A percentile compares a stretch with the other conserved stretches of the same genome.
Conservation (phyloP, 2,888 invertebrate genomes). For the Andrena chrysosceles region DNA sequence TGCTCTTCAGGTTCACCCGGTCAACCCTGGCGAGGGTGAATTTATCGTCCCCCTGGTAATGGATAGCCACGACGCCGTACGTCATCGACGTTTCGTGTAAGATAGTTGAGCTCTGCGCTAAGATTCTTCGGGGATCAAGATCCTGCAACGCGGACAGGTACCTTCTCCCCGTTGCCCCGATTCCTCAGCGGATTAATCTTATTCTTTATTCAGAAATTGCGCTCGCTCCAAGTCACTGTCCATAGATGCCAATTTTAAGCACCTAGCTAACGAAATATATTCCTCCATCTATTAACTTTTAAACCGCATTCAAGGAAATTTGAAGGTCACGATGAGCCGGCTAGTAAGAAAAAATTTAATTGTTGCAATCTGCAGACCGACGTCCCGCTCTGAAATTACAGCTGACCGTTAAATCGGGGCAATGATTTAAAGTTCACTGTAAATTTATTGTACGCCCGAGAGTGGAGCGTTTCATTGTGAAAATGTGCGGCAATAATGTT, state of each 20-base stretch:
- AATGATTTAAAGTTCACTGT: slow-evolving; percentile 24
- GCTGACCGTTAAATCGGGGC: slow-evolving; percentile 23
- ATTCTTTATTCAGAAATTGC: too few species aligned
- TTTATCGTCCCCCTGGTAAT: slow-evolving; percentile 74
- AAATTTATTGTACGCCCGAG: slow-evolving; percentile 15
- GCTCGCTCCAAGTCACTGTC: too few species aligned
- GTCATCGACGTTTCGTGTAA: slow-evolving; percentile 72
- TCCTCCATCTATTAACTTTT: too few species aligned
- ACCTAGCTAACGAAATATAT: too few species aligned
- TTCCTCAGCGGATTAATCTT: not conserved
- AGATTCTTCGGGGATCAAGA: slow-evolving; percentile 54
- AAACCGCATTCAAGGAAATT: not conserved
- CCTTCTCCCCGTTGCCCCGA: not conserved
- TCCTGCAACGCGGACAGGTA: slow-evolving; percentile 40
- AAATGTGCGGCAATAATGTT: slow-evolving; percentile 29
- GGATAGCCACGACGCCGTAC: slow-evolving; percentile 77
- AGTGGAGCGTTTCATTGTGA: slow-evolving; percentile 25
- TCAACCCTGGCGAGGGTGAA: slow-evolving; percentile 73
- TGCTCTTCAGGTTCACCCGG: slow-evolving; percentile 73
- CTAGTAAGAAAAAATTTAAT: not conserved
- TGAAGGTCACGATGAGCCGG: not conserved
- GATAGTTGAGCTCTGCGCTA: slow-evolving; percentile 47
- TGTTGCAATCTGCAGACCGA: not conserved
- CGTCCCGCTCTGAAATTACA: slow-evolving; percentile 22
- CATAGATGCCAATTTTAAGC: too few species aligned